phyloP scores from a whole-genome alignment of 2,113 vertebrate genomes.

The Lynx canadensis region DNA sequence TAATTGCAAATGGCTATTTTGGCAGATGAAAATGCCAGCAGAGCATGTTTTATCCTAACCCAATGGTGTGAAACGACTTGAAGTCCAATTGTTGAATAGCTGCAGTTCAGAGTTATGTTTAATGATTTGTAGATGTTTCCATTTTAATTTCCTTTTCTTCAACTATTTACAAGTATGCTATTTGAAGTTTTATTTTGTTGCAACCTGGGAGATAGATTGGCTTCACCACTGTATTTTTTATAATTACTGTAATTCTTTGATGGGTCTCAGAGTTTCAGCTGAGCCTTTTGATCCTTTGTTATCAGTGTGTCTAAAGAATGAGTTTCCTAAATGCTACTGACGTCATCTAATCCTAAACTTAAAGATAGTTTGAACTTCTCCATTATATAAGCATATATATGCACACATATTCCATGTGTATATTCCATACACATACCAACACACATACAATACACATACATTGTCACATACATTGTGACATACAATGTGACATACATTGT shows the following conservation, averaged over 20 bases:
- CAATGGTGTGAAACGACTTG: constrained; percentile 74
- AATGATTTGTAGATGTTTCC: constrained; percentile 52
- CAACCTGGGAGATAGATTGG: background rate
- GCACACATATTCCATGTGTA: too few relatives aligned
- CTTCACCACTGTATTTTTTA: background rate
- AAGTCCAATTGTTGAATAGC: constrained; percentile 64
- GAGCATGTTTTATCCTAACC: constrained; percentile 76
- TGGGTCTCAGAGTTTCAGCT: constrained; percentile 9
- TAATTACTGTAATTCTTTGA: constrained; percentile 63
- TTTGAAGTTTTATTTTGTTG: constrained; percentile 62
- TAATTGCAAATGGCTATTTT: constrained; percentile 89
- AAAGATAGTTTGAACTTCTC: constrained; percentile 11
- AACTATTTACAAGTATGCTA: background rate
- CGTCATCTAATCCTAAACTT: constrained; percentile 15
- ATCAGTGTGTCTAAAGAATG: constrained; percentile 1
- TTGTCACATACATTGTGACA: too few relatives aligned
- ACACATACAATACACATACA: background rate
- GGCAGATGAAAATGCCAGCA: constrained; percentile 84
- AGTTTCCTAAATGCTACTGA: constrained; percentile 11
- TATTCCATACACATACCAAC: background rate
- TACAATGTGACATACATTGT: too few relatives aligned
- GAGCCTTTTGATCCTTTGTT: background rate
- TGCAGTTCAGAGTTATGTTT: constrained; percentile 51
- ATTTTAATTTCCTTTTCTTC: constrained; percentile 51
- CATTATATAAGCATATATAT: background rate